phyloP scores from a whole-genome alignment of 2,113 vertebrate species.

The Merops nubicus region DNA sequence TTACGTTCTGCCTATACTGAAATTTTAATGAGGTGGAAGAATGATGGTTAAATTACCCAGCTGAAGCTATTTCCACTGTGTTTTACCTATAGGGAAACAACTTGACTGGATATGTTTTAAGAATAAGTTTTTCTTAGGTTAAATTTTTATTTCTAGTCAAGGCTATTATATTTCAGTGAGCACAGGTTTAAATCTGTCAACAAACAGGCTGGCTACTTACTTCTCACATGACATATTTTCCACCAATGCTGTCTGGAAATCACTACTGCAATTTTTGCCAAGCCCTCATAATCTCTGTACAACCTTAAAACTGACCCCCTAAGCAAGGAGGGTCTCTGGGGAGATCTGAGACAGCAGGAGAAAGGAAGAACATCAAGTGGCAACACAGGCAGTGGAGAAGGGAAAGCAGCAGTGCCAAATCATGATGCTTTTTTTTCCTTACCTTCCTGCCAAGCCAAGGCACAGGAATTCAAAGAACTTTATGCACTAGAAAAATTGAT shows the following conservation, averaged over 20 bases:
- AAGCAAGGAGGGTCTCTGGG: background rate
- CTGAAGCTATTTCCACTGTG: background rate
- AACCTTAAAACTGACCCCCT: background rate
- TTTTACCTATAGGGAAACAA: background rate
- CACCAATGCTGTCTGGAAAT: background rate
- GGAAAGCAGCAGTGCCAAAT: background rate
- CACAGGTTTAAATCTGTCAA: background rate
- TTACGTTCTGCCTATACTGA: too few species aligned
- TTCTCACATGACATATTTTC: background rate
- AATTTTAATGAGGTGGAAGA: too few species aligned
- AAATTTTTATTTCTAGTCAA: background rate
- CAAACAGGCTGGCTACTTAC: background rate
- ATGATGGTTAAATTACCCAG: too few species aligned
- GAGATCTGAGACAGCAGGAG: fast-evolving
- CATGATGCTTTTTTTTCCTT: background rate
- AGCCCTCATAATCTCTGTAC: background rate
- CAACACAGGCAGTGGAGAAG: background rate
- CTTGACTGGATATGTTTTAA: background rate
- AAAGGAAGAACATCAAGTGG: background rate
- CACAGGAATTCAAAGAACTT: background rate
- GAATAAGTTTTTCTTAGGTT: background rate
- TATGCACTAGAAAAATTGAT: background rate
- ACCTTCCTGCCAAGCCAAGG: background rate
- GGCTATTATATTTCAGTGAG: background rate
- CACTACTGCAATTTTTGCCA: background rate